Conservation (phyloP, 2,113 vertebrate species). For the Leptobrachium leishanense region DNA sequence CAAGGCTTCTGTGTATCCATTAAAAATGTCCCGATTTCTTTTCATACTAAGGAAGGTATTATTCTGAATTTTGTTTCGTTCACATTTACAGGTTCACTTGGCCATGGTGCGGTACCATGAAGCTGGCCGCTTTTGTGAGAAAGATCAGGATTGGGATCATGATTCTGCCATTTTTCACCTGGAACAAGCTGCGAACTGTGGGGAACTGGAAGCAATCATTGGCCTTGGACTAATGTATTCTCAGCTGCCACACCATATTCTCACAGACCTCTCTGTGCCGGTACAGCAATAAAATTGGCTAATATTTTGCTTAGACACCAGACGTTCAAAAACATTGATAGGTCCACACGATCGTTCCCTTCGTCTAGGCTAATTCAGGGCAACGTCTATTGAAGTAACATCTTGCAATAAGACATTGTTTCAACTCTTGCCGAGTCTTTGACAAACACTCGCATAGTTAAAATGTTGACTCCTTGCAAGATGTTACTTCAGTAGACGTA, state of each 20-base stretch:
- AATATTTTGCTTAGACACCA: too few relatives aligned
- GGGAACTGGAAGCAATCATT: slow-evolving; percentile 93
- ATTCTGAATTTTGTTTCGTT: not conserved
- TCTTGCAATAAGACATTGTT: too few relatives aligned
- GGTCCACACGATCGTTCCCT: too few relatives aligned
- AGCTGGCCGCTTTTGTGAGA: slow-evolving; percentile 87
- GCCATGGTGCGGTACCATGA: slow-evolving; percentile 95
- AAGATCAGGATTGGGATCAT: slow-evolving; percentile 84
- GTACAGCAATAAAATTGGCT: slow-evolving; percentile 58
- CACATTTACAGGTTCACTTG: slow-evolving; percentile 80
- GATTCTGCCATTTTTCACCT: slow-evolving; percentile 87
- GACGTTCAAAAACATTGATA: too few relatives aligned
- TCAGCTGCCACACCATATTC: slow-evolving; percentile 91
- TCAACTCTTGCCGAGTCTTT: too few relatives aligned
- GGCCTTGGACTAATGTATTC: slow-evolving; percentile 83
- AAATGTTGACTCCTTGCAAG: too few relatives aligned
- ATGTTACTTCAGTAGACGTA: too few relatives aligned
- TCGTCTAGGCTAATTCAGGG: too few relatives aligned
- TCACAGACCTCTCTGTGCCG: slow-evolving; percentile 80
- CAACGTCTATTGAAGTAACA: too few relatives aligned
- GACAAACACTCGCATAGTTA: too few relatives aligned
- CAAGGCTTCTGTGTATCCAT: not conserved
- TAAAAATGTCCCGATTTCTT: not conserved
- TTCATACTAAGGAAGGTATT: too few relatives aligned
- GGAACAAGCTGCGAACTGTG: slow-evolving; percentile 86